phyloP scores from a whole-genome alignment of 2,113 vertebrate genomes.

The Pycnonotus jocosus region DNA sequence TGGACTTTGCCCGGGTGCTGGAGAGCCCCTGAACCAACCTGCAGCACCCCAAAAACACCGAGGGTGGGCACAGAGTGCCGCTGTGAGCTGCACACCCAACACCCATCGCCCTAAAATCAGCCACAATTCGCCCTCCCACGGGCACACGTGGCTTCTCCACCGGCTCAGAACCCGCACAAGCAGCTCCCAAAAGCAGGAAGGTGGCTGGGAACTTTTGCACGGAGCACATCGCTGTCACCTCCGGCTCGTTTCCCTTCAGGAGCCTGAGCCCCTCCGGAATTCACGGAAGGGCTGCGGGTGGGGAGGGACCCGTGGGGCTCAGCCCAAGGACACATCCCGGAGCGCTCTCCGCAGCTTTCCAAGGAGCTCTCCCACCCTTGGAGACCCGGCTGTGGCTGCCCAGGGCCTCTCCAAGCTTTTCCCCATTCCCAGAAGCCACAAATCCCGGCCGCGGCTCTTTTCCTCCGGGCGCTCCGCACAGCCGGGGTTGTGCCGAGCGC shows the following conservation, averaged over 20 bases:
- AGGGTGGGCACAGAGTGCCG: rapidly evolving
- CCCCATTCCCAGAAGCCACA: not conserved
- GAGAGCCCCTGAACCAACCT: not conserved
- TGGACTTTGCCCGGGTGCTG: not conserved
- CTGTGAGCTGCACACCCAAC: rapidly evolving
- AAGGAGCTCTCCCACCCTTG: rapidly evolving
- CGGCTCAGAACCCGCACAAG: rapidly evolving
- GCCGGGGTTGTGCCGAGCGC: not conserved
- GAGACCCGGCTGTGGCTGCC: not conserved
- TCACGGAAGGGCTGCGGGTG: not conserved
- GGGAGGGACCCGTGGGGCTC: not conserved
- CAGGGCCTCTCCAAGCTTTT: not conserved
- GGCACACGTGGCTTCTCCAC: not conserved
- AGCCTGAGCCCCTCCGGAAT: not conserved
- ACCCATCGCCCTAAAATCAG: not conserved
- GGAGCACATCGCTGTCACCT: rapidly evolving
- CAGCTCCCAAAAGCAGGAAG: not conserved
- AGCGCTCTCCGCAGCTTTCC: not conserved
- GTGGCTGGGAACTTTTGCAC: rapidly evolving
- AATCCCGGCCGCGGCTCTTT: not conserved
- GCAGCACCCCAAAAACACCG: not conserved
- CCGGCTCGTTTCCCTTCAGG: not conserved
- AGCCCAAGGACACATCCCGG: not conserved
- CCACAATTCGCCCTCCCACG: rapidly evolving
- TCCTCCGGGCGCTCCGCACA: rapidly evolving